These are phyloP conservation scores for Procapra przewalskii DNA, from an alignment of 2,113 vertebrate species.

Conservation along the genomic window DNA sequence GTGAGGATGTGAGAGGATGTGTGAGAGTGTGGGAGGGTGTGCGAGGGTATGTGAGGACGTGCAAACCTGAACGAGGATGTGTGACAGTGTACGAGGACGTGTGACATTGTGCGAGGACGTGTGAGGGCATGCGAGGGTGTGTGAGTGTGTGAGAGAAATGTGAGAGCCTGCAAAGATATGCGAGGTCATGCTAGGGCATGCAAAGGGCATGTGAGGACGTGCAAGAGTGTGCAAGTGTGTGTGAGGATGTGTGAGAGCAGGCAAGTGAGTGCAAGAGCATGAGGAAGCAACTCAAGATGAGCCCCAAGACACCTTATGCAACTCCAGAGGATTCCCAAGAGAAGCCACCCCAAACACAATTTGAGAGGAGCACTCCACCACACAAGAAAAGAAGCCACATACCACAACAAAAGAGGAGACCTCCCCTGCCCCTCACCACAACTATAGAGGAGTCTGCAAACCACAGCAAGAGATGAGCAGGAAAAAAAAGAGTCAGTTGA, in stretches of 20 bases:
- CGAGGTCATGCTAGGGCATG: not conserved
- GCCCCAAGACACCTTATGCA: not conserved
- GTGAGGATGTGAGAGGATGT: not conserved
- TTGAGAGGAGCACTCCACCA: not conserved
- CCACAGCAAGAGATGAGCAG: not conserved
- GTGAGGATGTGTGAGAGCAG: not conserved
- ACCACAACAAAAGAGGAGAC: not conserved
- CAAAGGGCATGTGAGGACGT: rapidly evolving
- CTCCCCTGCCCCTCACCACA: no score
- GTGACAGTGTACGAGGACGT: not conserved
- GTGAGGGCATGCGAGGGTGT: not conserved
- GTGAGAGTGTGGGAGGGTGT: not conserved
- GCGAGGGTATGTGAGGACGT: not conserved
- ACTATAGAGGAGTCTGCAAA: no score
- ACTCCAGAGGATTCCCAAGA: not conserved
- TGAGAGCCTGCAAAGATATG: not conserved
- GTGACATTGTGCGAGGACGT: rapidly evolving
- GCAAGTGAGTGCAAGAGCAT: not conserved
- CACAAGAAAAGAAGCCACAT: not conserved
- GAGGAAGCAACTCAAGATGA: not conserved
- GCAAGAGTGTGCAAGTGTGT: rapidly evolving
- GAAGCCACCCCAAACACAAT: not conserved
- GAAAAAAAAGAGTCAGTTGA: not conserved
- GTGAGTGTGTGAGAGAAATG: not conserved
- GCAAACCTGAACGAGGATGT: rapidly evolving